A percentile compares a stretch with the other conserved stretches of the same genome.
Evolutionary conservation across 2,888 invertebrate genomes (phyloP).

Genomic region (Anthophora plumipes): DNA sequence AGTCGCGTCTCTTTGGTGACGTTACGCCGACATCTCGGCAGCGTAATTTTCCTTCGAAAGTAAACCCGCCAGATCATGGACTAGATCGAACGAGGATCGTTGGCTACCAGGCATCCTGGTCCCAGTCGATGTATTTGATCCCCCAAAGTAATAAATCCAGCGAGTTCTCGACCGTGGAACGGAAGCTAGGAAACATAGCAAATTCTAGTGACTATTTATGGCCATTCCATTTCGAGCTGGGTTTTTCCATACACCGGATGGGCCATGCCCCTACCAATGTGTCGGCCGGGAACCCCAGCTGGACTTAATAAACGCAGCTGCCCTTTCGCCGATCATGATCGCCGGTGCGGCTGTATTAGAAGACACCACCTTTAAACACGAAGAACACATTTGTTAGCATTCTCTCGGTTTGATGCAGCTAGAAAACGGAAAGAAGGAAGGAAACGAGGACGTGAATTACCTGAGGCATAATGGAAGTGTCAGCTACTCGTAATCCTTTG

Average conservation of each 20-base stretch:
- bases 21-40: constrained; percentile 10
- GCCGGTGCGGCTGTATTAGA: constrained; percentile 87
- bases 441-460: constrained; percentile 70
- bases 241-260: constrained; percentile 52
- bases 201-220: constrained; percentile 69
- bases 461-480: constrained; percentile 88
- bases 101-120: constrained; percentile 74
- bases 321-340: constrained; percentile 88
- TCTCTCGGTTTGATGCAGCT: neutral
- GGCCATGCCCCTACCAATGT: constrained; percentile 77
- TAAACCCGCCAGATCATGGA: constrained; percentile 38
- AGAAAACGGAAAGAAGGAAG: neutral
- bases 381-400: neutral
- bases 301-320: constrained; percentile 85
- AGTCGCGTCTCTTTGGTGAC: constrained; percentile 39
- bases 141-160: constrained; percentile 79
- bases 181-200: constrained; percentile 76
- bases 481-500: constrained; percentile 86
- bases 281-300: constrained; percentile 84
- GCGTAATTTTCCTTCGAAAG: neutral
- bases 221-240: constrained; percentile 25
- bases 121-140: constrained; percentile 78
- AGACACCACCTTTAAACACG: constrained; percentile 76
- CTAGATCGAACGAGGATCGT: constrained; percentile 51
- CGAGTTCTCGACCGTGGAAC: constrained; percentile 72